Percentiles rank a stretch among this genome's conserved stretches.
Evolutionary conservation across 2,888 invertebrate species (phyloP).

Genomic region (Amphiduros pacificus): DNA sequence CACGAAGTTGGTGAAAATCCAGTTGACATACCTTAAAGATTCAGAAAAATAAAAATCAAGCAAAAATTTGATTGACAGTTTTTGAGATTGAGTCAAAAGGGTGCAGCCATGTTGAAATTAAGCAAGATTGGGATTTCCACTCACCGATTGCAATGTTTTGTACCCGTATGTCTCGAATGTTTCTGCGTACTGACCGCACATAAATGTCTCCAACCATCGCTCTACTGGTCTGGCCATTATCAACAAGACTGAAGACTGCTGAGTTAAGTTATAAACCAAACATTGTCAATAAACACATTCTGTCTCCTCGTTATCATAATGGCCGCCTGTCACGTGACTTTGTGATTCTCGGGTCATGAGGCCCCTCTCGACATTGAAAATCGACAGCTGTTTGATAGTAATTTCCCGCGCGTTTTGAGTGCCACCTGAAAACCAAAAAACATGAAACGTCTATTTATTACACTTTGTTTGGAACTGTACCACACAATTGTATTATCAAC

Average conservation of each 20-base stretch:
- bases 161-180: slow-evolving; percentile 49
- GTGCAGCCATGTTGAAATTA: slow-evolving; percentile 32
- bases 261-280: slow-evolving; percentile 3
- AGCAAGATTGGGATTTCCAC: slow-evolving; percentile 25
- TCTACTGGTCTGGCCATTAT: slow-evolving; percentile 49
- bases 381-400: too few relatives aligned
- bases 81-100: slow-evolving; percentile 14
- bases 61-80: slow-evolving; percentile 14
- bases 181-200: slow-evolving; percentile 52
- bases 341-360: slow-evolving; percentile 6
- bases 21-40: slow-evolving; percentile 54
- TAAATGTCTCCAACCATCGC: slow-evolving; percentile 53
- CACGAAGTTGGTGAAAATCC: slow-evolving; percentile 41
- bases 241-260: slow-evolving; percentile 6
- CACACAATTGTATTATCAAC: too few relatives aligned
- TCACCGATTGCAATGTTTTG: slow-evolving; percentile 52
- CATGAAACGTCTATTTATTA: too few relatives aligned
- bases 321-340: slow-evolving; percentile 52
- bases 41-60: slow-evolving; percentile 24
- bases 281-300: slow-evolving; percentile 31
- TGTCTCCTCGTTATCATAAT: slow-evolving; percentile 47
- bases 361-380: slow-evolving; percentile 17
- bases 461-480: too few relatives aligned
- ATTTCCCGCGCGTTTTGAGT: too few relatives aligned
- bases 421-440: too few relatives aligned